Base-by-base conservation (phyloP, 1,140 invertebrate species). In the Dufourea novaeangliae region DNA sequence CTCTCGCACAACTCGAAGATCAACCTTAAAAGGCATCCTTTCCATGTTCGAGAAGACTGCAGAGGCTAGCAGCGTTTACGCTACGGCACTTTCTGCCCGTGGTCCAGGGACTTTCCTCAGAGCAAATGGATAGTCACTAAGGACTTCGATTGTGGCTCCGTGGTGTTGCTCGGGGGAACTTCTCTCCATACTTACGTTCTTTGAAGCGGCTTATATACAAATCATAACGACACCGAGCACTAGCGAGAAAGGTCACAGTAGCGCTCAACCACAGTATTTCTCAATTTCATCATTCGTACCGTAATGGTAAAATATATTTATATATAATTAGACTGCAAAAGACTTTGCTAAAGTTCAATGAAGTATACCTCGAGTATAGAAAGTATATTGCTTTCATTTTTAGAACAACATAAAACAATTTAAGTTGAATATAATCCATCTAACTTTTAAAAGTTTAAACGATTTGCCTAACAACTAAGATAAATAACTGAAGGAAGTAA, bases 61-160 rank as follows among this genome's bases (percentile, higher is more conserved):
- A 71, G 78, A 85, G 87, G 88, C 78, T 86, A 83, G 62, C 54
- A 87, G 82, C 79, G 57, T 29, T 78, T 22, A 67, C 17, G 79
- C 83, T 86, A 80, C 81, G 87, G 32, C 87, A 88, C 84, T 89
- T 78, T 83, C 88, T 87, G 86, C 71, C 87, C 59, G 57, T 46
- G 73, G 84, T 89, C 88, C 88, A 88, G 86, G 87, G 88, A 89
- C 88, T 80, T 89, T 89, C 87, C 88, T 88, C 88, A 89, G 87
- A 89, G 88, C 83, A 32, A 50, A n/a, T n/a, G n/a, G 59, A 77
- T 52, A 89, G 86, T 88, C 83, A 88, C 80, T 25, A 25, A 1
- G 63, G 76, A 88, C 87, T 84, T 67, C 56, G 88, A 54, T n/a
- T 20, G 86, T 87, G 52, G 86, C 87, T 88, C 88, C 87, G 88